Base-by-base conservation (phyloP, 1,140 invertebrate species). In the Lasioglossum baleicum region DNA sequence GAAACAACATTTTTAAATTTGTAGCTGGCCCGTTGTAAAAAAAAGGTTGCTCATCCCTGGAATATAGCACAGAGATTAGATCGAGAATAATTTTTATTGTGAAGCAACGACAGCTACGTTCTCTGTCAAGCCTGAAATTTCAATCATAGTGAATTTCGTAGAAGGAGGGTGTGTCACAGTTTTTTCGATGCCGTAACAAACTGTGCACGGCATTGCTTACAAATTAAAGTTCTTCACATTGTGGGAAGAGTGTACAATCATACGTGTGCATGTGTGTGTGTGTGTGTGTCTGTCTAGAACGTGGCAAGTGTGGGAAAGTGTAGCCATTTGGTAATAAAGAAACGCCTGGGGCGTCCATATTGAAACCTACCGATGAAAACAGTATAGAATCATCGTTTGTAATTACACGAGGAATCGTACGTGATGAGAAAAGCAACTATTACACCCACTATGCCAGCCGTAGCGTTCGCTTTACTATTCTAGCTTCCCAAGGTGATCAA, bases 271-370 rank as follows among this genome's bases (percentile, higher is more conserved):
- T 53, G 0, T 15, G 6, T 15, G 1, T 53, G 6, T 48, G 8
- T 13, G 8, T 48, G 44, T 17, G 15, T 51, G 20, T 58, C 40
- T 67, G 35, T 4, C 15, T 40, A 8, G 73, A 58, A 68, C 53
- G 74, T 58, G 67, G 56, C 44, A 63, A 71, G 75, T 78, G 68
- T 78, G 75, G 75, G 68, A 78, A 78, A 64, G 68, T 63, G 58
- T 78, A 71, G 68, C 75, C 75, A 78, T 78, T 78, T 78, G 68
- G 68, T 71, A 78, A 78, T 71, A 71, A 78, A 78, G 75, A 63
- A 63, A 71, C 66, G 58, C 15, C 58, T 70, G n/a, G 13, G 53
- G 44, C 63, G 40, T 63, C 5, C 26, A 4, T 15, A 51, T 26
- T 40, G 75, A 71, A 71, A 71, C 67, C 75, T 77, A 63, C 53